Conservation (phyloP, 2,797 vertebrate species). For the Melanotaenia parkinsoni region DNA sequence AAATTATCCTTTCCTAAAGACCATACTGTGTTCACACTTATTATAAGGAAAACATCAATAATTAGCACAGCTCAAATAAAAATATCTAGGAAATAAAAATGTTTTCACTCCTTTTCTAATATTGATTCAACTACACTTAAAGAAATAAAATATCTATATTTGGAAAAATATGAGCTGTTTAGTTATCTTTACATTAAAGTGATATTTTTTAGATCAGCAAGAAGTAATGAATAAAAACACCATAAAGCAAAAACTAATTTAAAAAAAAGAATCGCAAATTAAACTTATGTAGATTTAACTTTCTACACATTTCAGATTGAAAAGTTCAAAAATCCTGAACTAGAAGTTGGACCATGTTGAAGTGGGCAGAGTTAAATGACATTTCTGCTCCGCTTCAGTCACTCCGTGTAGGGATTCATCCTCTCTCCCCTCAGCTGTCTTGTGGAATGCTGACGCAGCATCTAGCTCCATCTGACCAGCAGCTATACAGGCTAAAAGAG, state of each 20-base stretch:
- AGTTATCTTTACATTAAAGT: not conserved
- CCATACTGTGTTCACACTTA: not conserved
- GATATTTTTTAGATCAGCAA: not conserved
- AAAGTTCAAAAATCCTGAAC: not conserved
- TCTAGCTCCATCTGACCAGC: conserved; percentile 73
- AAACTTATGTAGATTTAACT: conserved; percentile 3
- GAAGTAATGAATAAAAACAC: not conserved
- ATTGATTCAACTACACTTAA: not conserved
- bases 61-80: not conserved
- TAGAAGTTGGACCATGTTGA: conserved; percentile 56
- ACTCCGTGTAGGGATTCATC: conserved; percentile 66
- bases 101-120: too few relatives aligned
- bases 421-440: conserved; percentile 69
- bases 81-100: not conserved
- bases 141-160: not conserved
- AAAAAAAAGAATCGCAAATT: not conserved
- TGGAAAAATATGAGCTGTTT: not conserved
- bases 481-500: conserved; percentile 52
- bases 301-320: conserved; percentile 13
- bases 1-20: not conserved
- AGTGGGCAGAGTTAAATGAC: conserved; percentile 65
- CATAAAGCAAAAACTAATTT: not conserved
- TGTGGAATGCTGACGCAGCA: conserved; percentile 75
- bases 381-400: conserved; percentile 68
- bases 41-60: not conserved